Evolutionary conservation across 2,797 vertebrate species (phyloP).

Genomic region (Semaprochilodus insignis): DNA sequence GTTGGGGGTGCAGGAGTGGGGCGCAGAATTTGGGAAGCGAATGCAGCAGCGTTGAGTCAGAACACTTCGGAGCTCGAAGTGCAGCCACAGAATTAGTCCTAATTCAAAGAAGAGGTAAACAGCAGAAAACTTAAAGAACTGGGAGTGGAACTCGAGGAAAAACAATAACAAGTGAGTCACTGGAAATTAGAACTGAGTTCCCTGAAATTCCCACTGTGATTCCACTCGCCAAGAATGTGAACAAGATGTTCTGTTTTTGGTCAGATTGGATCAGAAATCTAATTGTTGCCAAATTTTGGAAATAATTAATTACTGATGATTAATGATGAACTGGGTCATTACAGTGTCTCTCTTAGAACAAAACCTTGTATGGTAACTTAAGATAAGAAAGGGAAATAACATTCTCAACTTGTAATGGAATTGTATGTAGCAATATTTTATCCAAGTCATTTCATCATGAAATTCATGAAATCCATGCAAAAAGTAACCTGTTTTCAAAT

Average conservation of each 20-base stretch:
- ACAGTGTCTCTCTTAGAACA: too few relatives aligned
- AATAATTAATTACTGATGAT: background rate
- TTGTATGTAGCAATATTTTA: too few relatives aligned
- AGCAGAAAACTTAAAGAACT: background rate
- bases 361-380: too few relatives aligned
- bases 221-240: background rate
- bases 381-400: too few relatives aligned
- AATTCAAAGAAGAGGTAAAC: slow-evolving; percentile 2
- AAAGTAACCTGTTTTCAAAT: too few relatives aligned
- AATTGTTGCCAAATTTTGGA: background rate
- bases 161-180: background rate
- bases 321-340: too few relatives aligned
- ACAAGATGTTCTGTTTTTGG: background rate
- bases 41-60: slow-evolving; percentile 43
- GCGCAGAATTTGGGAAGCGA: slow-evolving; percentile 53
- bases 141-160: background rate
- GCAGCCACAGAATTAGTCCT: slow-evolving; percentile 14
- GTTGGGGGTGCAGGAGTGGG: slow-evolving; percentile 7
- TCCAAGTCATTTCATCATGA: too few relatives aligned
- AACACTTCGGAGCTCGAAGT: slow-evolving; percentile 39
- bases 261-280: background rate
- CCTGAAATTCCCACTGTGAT: background rate
- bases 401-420: too few relatives aligned
- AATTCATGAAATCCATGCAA: too few relatives aligned
- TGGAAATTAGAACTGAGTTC: background rate